These are phyloP conservation scores for Antheraea mylitta DNA, from an alignment of 1,140 invertebrate genomes.

Conservation along the genomic window DNA sequence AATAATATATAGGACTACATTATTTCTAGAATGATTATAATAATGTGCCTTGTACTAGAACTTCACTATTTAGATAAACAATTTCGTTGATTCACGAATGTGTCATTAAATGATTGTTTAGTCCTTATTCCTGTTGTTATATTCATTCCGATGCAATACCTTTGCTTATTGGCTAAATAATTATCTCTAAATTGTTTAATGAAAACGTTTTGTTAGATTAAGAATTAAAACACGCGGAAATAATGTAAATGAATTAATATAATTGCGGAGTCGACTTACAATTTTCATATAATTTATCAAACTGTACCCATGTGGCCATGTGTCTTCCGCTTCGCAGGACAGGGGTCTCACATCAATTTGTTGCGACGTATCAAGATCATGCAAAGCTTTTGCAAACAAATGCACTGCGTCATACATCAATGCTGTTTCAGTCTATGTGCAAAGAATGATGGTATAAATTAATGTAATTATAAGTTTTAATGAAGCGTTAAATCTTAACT, in stretches of 20 bases:
- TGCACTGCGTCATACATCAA: conserved; percentile 97
- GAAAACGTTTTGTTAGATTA: no score
- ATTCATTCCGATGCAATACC: no score
- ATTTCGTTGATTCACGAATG: no score
- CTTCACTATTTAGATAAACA: no score
- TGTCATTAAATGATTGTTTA: no score
- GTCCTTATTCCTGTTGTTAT: no score
- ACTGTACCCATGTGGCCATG: conserved; percentile 96
- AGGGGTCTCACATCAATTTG: conserved; percentile 93
- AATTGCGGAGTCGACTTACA: conserved; percentile 80
- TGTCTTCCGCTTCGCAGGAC: conserved; percentile 93
- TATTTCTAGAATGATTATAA: no score
- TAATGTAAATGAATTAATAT: conserved; percentile 1
- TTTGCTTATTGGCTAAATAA: background rate
- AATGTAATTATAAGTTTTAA: background rate
- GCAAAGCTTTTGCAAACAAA: conserved; percentile 95
- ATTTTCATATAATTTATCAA: conserved; percentile 99
- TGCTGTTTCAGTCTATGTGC: conserved; percentile 92
- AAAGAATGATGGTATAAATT: conserved; percentile 12
- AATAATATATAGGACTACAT: no score
- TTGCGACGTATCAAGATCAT: conserved; percentile 93
- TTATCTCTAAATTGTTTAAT: no score
- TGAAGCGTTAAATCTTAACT: background rate
- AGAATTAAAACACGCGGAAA: no score
- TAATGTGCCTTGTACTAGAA: no score